Conservation (phyloP, 1,140 invertebrate species). For the Tigriopus japonicus region DNA sequence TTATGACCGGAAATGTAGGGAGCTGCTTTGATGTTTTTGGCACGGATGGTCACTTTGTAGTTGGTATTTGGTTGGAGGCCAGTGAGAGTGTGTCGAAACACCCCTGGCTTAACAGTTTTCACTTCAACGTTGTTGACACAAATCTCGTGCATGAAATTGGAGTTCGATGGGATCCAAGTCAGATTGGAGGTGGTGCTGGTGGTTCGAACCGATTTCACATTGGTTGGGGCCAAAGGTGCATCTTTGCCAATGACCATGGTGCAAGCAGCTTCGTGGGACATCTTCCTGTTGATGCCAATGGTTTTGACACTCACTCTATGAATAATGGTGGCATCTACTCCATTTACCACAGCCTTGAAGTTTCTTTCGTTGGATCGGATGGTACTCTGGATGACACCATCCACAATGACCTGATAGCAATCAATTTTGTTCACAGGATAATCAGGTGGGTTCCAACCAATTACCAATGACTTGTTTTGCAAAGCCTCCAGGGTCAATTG, state of each 20-base stretch:
- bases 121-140: constrained; percentile 94
- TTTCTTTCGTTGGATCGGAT: constrained; percentile 64
- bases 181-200: constrained; percentile 89
- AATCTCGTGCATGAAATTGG: constrained; percentile 91
- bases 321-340: constrained; percentile 79
- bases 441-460: constrained; percentile 80
- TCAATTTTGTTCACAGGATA: constrained; percentile 41
- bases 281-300: constrained; percentile 64
- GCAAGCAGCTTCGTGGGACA: constrained; percentile 80
- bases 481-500: constrained; percentile 89
- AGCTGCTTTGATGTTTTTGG: constrained; percentile 57
- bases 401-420: constrained; percentile 90
- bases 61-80: constrained; percentile 76
- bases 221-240: constrained; percentile 69
- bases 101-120: constrained; percentile 79
- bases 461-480: constrained; percentile 90
- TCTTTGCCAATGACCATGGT: constrained; percentile 92
- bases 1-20: constrained; percentile 43
- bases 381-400: constrained; percentile 81
- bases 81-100: constrained; percentile 75
- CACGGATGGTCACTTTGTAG: constrained; percentile 84
- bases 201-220: constrained; percentile 56
- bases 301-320: constrained; percentile 89
- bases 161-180: constrained; percentile 93
- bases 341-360: constrained; percentile 65